Evolutionary conservation across 2,888 invertebrate species (phyloP).

Genomic region (Petrolisthes cinctipes): DNA sequence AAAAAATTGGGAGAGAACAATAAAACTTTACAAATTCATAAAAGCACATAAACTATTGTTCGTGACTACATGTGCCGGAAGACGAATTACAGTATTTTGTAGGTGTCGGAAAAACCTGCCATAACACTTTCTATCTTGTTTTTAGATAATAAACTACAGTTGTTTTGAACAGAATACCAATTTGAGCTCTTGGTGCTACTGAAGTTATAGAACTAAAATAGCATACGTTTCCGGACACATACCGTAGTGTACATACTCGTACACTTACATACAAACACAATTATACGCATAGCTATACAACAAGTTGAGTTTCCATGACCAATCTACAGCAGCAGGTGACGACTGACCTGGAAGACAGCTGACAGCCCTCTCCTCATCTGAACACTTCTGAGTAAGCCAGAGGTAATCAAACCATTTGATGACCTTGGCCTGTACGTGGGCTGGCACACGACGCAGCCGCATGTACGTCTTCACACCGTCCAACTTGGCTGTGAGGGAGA

Average conservation of each 20-base stretch:
- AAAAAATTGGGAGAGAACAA: too few relatives aligned
- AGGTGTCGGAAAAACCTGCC: too few relatives aligned
- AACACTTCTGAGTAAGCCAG: constrained; percentile 98
- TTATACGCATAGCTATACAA: not conserved
- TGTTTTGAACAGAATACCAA: too few relatives aligned
- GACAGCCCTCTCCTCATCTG: constrained; percentile 95
- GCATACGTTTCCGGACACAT: not conserved
- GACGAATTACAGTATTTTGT: too few relatives aligned
- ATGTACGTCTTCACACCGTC: constrained; percentile 99
- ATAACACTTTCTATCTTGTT: too few relatives aligned
- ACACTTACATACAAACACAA: constrained; percentile 25
- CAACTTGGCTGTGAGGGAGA: constrained; percentile 84
- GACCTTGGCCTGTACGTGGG: constrained; percentile 94
- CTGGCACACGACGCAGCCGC: constrained; percentile 95
- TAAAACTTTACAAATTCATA: too few relatives aligned
- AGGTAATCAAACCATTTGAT: constrained; percentile 99
- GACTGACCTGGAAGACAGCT: constrained; percentile 84
- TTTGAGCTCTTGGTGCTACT: too few relatives aligned
- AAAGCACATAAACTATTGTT: too few relatives aligned
- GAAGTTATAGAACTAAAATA: not conserved
- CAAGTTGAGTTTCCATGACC: not conserved
- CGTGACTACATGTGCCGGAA: too few relatives aligned
- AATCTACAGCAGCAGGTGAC: not conserved
- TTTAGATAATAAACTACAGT: too few relatives aligned
- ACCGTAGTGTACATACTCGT: not conserved